These are phyloP conservation scores for Portevinia maculata DNA, from an alignment of 2,888 invertebrate species.

Conservation along the genomic window DNA sequence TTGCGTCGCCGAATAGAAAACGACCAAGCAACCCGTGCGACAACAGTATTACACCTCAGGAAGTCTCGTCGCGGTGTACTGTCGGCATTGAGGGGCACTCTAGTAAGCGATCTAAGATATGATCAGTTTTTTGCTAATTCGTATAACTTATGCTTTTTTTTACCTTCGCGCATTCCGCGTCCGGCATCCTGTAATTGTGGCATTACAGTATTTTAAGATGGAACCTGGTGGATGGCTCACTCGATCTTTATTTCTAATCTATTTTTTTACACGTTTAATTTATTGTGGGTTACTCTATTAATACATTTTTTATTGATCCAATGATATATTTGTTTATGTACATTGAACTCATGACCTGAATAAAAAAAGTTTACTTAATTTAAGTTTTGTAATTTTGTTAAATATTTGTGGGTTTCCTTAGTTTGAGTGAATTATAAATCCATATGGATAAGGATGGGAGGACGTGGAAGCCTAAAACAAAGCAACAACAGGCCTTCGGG, in stretches of 20 bases:
- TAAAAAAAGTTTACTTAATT: constrained; percentile 64
- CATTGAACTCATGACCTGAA: constrained; percentile 63
- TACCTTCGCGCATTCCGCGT: constrained; percentile 27
- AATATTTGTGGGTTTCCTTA: too few species aligned
- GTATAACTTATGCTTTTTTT: constrained; percentile 46
- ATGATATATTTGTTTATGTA: constrained; percentile 44
- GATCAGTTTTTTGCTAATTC: constrained; percentile 51
- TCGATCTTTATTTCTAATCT: constrained; percentile 11
- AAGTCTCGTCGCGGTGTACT: constrained; percentile 81
- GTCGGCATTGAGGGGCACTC: constrained; percentile 82
- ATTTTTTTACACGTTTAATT: constrained; percentile 58
- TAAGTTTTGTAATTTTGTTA: too few species aligned
- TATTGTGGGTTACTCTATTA: constrained; percentile 40
- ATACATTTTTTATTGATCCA: constrained; percentile 58
- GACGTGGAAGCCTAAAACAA: too few species aligned
- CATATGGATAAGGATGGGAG: too few species aligned
- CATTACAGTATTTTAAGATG: constrained; percentile 61
- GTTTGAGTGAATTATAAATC: too few species aligned
- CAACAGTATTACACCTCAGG: constrained; percentile 77
- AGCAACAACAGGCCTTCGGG: too few species aligned
- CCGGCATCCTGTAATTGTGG: constrained; percentile 48
- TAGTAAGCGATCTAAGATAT: constrained; percentile 81
- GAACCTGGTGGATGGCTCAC: constrained; percentile 50
- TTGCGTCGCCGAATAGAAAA: constrained; percentile 82
- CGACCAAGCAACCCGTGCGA: constrained; percentile 80